A percentile compares a stretch with the other conserved stretches of the same genome.
phyloP scores from a whole-genome alignment of 2,113 vertebrate species.

The Actenoides lindsayi region DNA sequence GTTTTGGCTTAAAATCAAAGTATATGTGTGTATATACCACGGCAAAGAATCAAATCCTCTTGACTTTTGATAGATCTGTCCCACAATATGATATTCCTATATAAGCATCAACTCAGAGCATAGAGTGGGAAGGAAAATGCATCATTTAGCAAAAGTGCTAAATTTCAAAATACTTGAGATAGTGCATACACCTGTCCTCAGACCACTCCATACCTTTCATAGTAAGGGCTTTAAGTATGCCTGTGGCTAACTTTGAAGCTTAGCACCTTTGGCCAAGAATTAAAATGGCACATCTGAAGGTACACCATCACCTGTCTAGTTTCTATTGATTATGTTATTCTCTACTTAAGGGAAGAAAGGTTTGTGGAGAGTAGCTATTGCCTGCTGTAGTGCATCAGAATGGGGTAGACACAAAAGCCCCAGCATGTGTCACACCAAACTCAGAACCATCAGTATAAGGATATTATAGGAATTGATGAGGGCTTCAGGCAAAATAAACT shows the following conservation, averaged over 20 bases:
- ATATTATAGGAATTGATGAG: neutral
- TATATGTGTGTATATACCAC: neutral
- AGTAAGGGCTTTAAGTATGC: neutral
- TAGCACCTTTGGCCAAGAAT: neutral
- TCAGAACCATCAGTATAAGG: neutral
- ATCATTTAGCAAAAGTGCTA: neutral
- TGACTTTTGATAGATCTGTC: neutral
- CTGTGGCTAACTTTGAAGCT: neutral
- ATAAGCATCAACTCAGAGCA: neutral
- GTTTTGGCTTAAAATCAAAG: neutral
- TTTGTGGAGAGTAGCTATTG: neutral
- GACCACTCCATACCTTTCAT: neutral
- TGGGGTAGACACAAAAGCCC: neutral
- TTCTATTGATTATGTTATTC: neutral
- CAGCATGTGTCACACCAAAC: neutral
- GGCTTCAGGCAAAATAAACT: neutral
- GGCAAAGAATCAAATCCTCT: neutral
- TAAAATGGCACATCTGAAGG: neutral
- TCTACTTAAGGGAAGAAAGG: neutral
- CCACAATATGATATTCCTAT: neutral
- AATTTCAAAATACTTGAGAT: neutral
- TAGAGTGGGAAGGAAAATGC: neutral
- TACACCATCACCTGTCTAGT: neutral
- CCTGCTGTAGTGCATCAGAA: neutral
- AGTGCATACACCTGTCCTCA: neutral